Evolutionary conservation across 1,140 invertebrate genomes (phyloP), one percentile per base, ranked within the genome.

Genomic region (Drosophila suzukii): DNA sequence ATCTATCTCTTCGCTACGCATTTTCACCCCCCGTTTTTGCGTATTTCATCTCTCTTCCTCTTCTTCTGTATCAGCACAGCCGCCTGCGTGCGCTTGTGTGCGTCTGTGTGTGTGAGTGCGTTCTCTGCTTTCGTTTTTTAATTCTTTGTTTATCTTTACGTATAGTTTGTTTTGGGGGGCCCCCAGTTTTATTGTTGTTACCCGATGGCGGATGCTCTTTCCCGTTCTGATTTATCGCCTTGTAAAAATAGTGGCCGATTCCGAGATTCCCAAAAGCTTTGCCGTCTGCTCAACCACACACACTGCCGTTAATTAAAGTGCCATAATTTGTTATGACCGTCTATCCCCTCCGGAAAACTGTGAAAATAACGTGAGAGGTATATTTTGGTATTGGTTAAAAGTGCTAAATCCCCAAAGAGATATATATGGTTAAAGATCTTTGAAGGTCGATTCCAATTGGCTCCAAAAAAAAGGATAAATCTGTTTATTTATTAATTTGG

Each of bases 71-170:
- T 88, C 79, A 57, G 51, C 49, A 36, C 68, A 32, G 66, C 65
- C 46, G 61, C 34, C 34, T 44, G 20, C 20, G 20, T 20, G 20
- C 20, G 20, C 20, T 20, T 20, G 46, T 43, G 30, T 43, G 12
- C 11, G 63, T 50, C 24, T 24, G 43, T n/a, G 56, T 66, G 32
- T 20, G 34, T 61, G 43, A 46, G 57, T 43, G 30, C 60, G 30
- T 78, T 78, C 47, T 78, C 56, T 66, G 32, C 61, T 68, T 77
- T 84, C 58, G 43, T 58, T 61, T 81, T 81, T 80, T 75, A 57
- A 72, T 83, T 88, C 80, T 88, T 88, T 88, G 83, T 89, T 88
- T 88, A 88, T 88, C 89, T 89, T 88, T 89, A 73, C 76, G 61
- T 39, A 77, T 58, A 85, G 66, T 85, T 86, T 85, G 80, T 89